These are phyloP conservation scores for Aricia artaxerxes DNA, from an alignment of 2,888 invertebrate species.

Conservation along the genomic window DNA sequence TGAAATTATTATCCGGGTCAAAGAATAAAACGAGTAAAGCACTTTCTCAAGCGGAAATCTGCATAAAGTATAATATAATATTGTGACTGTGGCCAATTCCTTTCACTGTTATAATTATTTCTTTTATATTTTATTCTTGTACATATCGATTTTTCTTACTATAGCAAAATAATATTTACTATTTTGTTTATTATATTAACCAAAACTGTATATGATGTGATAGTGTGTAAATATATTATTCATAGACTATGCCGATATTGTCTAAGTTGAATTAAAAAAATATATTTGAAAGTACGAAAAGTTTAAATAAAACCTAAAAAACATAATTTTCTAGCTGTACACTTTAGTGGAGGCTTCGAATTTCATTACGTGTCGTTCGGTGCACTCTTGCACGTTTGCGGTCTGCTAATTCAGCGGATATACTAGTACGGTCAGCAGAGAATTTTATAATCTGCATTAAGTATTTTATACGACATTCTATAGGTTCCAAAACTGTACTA, in stretches of 20 bases:
- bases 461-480: background rate
- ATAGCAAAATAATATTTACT: background rate
- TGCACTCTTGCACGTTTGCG: conserved; percentile 37
- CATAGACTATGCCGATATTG: too few species aligned
- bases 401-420: conserved; percentile 39
- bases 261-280: too few species aligned
- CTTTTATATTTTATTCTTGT: background rate
- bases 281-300: background rate
- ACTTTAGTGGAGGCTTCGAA: conserved; percentile 31
- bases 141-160: background rate
- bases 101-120: background rate
- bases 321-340: conserved; percentile 21
- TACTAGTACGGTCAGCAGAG: conserved; percentile 30
- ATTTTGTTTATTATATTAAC: background rate
- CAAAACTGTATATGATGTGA: background rate
- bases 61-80: background rate
- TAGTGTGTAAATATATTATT: background rate
- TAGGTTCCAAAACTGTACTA: background rate
- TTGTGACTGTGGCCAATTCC: background rate
- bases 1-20: conserved; percentile 24
- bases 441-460: too few species aligned
- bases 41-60: conserved; percentile 17
- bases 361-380: conserved; percentile 38
- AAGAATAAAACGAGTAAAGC: conserved; percentile 17
- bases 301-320: background rate